A percentile compares a stretch with the other conserved stretches of the same genome.
Conservation (phyloP, 1,140 invertebrate species). For the Apocrypta bakeri region DNA sequence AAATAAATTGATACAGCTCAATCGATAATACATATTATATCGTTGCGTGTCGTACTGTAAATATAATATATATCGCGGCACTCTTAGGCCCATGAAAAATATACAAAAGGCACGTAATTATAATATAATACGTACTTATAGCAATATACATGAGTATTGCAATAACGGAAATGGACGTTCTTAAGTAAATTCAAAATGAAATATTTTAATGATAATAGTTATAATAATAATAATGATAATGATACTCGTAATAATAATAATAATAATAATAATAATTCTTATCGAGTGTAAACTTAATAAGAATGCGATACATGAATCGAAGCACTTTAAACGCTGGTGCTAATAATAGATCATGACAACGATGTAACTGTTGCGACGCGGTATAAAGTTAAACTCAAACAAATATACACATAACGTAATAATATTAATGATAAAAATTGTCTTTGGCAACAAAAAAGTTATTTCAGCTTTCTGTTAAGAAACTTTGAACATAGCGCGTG, state of each 20-base stretch:
- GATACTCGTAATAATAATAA: background rate
- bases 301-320: constrained; percentile 25
- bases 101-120: constrained; percentile 54
- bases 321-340: constrained; percentile 41
- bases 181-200: constrained; percentile 36
- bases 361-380: constrained; percentile 35
- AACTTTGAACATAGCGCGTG: background rate
- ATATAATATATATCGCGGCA: constrained; percentile 48
- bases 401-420: constrained; percentile 63
- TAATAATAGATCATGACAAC: constrained; percentile 46
- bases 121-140: constrained; percentile 53
- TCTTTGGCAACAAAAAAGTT: constrained; percentile 65
- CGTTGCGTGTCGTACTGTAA: constrained; percentile 44
- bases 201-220: background rate
- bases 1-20: constrained; percentile 57
- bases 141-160: constrained; percentile 43
- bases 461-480: constrained; percentile 51
- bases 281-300: background rate
- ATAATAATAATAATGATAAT: background rate
- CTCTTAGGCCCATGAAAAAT: constrained; percentile 50
- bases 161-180: constrained; percentile 33
- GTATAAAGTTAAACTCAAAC: constrained; percentile 55
- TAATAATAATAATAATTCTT: background rate
- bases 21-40: constrained; percentile 45
- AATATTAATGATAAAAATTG: constrained; percentile 49